Evolutionary conservation across 1,140 invertebrate species (phyloP).

Genomic region (Antheraea mylitta): DNA sequence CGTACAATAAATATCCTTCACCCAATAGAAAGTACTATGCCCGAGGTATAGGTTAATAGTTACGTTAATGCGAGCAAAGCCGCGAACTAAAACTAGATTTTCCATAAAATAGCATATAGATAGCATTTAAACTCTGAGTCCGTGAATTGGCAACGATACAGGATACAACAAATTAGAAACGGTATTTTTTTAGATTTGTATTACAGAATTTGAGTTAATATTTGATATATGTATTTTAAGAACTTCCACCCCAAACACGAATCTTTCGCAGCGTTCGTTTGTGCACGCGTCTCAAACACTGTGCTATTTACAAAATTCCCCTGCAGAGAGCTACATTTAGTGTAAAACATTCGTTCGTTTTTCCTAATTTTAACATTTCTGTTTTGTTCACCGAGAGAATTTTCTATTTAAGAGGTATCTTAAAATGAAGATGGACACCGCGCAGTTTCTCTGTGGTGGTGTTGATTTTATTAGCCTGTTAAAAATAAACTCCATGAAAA

Average conservation of each 20-base stretch:
- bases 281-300: conserved; percentile 15
- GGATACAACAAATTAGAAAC: too few relatives aligned
- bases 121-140: too few relatives aligned
- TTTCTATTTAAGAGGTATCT: not conserved
- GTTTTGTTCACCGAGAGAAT: not conserved
- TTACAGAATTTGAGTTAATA: too few relatives aligned
- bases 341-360: not conserved
- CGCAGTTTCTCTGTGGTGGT: not conserved
- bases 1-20: too few relatives aligned
- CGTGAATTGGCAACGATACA: too few relatives aligned
- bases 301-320: conserved; percentile 24
- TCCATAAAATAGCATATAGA: too few relatives aligned
- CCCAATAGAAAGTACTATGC: too few relatives aligned
- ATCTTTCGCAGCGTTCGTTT: not conserved
- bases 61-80: too few relatives aligned
- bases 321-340: conserved; percentile 26
- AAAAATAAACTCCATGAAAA: too few relatives aligned
- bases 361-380: conserved; percentile 2
- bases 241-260: not conserved
- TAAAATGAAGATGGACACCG: not conserved
- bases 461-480: not conserved
- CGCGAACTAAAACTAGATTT: too few relatives aligned
- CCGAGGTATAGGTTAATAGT: too few relatives aligned
- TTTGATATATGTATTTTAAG: not conserved
- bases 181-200: too few relatives aligned